Percentiles rank a stretch among this genome's conserved stretches.
Conservation (phyloP, 1,140 invertebrate species). For the Tetramorium parvispinum region DNA sequence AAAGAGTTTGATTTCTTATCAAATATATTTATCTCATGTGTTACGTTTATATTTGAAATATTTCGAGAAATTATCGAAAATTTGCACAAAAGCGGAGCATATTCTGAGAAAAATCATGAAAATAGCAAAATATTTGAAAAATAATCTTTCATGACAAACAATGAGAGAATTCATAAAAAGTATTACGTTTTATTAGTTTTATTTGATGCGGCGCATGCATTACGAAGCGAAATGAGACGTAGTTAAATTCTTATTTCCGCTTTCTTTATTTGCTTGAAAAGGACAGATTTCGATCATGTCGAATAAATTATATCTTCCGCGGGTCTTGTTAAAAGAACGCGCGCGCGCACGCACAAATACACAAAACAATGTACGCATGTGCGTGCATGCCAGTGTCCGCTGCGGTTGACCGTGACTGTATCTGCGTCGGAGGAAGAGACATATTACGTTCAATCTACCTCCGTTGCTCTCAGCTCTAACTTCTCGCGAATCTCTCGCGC, state of each 20-base stretch:
- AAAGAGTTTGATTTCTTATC: neutral
- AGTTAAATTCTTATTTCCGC: neutral
- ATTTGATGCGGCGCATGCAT: neutral
- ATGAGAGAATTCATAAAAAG: neutral
- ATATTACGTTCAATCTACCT: constrained; percentile 83
- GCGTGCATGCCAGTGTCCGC: neutral
- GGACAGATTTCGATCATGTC: neutral
- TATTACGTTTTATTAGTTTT: neutral
- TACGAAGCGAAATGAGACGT: neutral
- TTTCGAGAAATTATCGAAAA: neutral
- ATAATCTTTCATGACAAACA: neutral
- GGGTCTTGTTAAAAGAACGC: neutral
- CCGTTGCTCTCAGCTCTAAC: constrained; percentile 70
- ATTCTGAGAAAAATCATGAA: too few species aligned
- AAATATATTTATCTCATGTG: neutral
- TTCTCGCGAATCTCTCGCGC: constrained; percentile 51
- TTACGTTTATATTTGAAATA: neutral
- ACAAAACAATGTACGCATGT: neutral
- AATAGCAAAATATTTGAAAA: neutral
- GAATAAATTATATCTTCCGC: constrained; percentile 9
- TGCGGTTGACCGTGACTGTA: constrained; percentile 81
- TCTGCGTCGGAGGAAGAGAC: constrained; percentile 84
- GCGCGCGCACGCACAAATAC: neutral
- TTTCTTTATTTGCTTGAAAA: neutral
- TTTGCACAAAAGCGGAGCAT: neutral